These are phyloP conservation scores for Parnassius smintheus DNA, from an alignment of 2,888 invertebrate species.

Conservation along the genomic window DNA sequence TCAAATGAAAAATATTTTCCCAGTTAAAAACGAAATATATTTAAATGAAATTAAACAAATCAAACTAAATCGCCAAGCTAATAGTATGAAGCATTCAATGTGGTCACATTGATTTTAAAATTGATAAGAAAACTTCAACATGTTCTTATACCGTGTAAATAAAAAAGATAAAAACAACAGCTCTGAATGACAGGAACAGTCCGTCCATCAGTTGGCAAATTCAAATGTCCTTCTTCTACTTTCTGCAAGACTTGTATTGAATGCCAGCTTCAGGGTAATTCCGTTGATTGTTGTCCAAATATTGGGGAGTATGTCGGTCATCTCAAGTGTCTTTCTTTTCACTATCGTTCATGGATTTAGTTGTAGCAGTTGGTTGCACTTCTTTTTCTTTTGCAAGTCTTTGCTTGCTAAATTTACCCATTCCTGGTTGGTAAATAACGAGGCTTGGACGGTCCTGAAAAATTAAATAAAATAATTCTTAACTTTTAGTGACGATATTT, in stretches of 20 bases:
- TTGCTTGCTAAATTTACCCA: constrained; percentile 89
- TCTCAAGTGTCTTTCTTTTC: constrained; percentile 79
- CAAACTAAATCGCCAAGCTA: constrained; percentile 71
- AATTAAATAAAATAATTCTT: constrained; percentile 1
- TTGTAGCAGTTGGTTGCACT: constrained; percentile 44
- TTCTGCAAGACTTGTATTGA: constrained; percentile 60
- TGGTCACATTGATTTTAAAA: constrained; percentile 53
- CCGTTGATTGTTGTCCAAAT: constrained; percentile 77
- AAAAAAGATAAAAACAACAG: constrained; percentile 63
- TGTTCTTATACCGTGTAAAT: constrained; percentile 59
- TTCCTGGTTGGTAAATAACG: constrained; percentile 94
- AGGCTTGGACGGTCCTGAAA: constrained; percentile 92
- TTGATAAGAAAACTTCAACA: constrained; percentile 52
- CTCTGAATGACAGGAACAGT: constrained; percentile 60
- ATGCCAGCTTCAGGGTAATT: constrained; percentile 73
- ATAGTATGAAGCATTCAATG: constrained; percentile 62
- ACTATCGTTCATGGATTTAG: constrained; percentile 64
- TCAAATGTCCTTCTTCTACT: constrained; percentile 60
- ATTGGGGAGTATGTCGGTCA: constrained; percentile 49
- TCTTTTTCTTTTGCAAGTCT: constrained; percentile 78
- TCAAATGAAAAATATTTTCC: constrained; percentile 35
- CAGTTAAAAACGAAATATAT: constrained; percentile 69
- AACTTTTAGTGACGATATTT: too few relatives aligned
- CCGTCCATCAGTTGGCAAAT: constrained; percentile 67
- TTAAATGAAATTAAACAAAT: constrained; percentile 74